Evolutionary conservation across 2,797 vertebrate species (phyloP).

Genomic region (Sebastes flavidus): DNA sequence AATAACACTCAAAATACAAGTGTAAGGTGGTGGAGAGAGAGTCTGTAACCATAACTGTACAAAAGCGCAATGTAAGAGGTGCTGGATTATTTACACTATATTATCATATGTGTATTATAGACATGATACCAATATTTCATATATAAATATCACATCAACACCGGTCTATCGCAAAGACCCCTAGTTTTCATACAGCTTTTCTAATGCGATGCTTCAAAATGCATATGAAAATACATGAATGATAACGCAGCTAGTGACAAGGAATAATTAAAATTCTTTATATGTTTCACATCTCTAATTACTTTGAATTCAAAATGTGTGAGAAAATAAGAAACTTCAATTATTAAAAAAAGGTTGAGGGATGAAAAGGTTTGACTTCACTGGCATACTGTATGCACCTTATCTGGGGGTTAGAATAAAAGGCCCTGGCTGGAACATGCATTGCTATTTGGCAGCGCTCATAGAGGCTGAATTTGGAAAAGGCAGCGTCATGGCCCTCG

Average conservation of each 20-base stretch:
- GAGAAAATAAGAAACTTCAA: constrained; percentile 4
- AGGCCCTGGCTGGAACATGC: constrained; percentile 36
- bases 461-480: constrained; percentile 55
- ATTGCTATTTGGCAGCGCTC: constrained; percentile 47
- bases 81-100: no score
- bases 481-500: constrained; percentile 3
- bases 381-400: constrained; percentile 10
- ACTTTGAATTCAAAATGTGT: constrained; percentile 27
- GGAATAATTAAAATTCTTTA: neutral
- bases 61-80: no score
- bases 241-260: neutral
- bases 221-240: no score
- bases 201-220: no score
- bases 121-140: no score
- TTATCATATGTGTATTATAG: no score
- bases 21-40: no score
- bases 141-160: no score
- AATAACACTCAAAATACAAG: no score
- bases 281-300: constrained; percentile 2
- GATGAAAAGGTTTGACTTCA: constrained; percentile 51
- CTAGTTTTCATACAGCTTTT: no score
- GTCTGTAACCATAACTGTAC: no score
- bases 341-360: neutral
- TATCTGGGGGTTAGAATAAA: constrained; percentile 23
- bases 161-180: no score